These are phyloP conservation scores for Melanophora roralis DNA, from an alignment of 2,888 invertebrate species.

Conservation along the genomic window DNA sequence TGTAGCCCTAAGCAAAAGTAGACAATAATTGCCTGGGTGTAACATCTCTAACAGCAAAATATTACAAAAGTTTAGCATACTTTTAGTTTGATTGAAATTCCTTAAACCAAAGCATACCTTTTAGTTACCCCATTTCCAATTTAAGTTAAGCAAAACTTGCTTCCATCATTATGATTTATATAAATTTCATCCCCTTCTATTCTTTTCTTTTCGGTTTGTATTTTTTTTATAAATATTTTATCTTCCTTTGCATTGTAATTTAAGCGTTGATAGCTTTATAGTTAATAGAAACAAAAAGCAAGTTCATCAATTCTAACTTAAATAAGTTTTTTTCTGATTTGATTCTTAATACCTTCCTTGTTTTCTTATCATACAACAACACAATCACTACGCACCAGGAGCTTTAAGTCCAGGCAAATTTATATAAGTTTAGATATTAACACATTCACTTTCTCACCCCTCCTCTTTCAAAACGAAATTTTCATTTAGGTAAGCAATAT, in stretches of 20 bases:
- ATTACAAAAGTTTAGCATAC: neutral
- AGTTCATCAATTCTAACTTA: constrained; percentile 68
- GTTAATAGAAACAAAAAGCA: constrained; percentile 45
- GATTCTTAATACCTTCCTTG: neutral
- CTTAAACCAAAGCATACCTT: neutral
- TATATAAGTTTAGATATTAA: constrained; percentile 15
- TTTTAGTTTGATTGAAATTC: neutral
- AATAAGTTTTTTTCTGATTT: neutral
- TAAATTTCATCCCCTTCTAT: neutral
- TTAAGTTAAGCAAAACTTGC: neutral
- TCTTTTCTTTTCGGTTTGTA: neutral
- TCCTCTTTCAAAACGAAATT: neutral
- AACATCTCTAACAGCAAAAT: no score
- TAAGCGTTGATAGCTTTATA: constrained; percentile 24
- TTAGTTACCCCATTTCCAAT: neutral
- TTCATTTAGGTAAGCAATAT: neutral
- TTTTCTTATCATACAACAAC: constrained; percentile 18
- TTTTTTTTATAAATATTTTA: constrained; percentile 14
- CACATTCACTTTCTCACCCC: neutral
- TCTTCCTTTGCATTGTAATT: neutral
- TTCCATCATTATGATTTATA: neutral
- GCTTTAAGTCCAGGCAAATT: constrained; percentile 15
- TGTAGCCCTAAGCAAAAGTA: no score
- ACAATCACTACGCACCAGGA: neutral
- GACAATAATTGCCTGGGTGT: no score